These are phyloP conservation scores for Podabrus alpinus DNA, from an alignment of 2,888 invertebrate species.

Conservation along the genomic window DNA sequence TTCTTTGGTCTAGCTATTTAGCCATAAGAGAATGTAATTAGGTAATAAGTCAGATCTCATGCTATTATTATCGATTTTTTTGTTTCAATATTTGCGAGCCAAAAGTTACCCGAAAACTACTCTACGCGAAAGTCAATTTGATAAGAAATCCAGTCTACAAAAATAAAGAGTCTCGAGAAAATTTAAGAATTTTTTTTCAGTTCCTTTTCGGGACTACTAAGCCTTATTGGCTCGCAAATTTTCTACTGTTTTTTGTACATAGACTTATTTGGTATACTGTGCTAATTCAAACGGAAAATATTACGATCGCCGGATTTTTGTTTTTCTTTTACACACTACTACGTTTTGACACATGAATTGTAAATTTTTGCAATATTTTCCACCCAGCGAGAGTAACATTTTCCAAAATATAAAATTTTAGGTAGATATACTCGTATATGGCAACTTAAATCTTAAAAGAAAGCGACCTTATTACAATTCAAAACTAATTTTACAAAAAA, in stretches of 20 bases:
- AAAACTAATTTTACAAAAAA: constrained; percentile 5
- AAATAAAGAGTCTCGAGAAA: constrained; percentile 44
- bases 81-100: constrained; percentile 35
- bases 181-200: constrained; percentile 42
- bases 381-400: constrained; percentile 35
- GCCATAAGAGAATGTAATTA: constrained; percentile 33
- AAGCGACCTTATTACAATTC: constrained; percentile 25
- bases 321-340: constrained; percentile 24
- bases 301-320: constrained; percentile 36
- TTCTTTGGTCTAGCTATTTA: constrained; percentile 55
- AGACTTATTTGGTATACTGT: constrained; percentile 46
- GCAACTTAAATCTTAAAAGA: constrained; percentile 28
- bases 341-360: constrained; percentile 36
- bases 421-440: constrained; percentile 24
- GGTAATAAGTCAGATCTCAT: constrained; percentile 31
- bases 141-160: constrained; percentile 42
- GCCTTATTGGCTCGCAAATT: constrained; percentile 37
- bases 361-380: constrained; percentile 7
- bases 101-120: constrained; percentile 37
- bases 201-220: constrained; percentile 44
- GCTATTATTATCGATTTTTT: constrained; percentile 25
- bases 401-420: constrained; percentile 12
- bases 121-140: constrained; percentile 38
- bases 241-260: constrained; percentile 35
- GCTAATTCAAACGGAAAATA: constrained; percentile 35